Conservation (phyloP, 2,113 vertebrate genomes). For the Aix galericulata region DNA sequence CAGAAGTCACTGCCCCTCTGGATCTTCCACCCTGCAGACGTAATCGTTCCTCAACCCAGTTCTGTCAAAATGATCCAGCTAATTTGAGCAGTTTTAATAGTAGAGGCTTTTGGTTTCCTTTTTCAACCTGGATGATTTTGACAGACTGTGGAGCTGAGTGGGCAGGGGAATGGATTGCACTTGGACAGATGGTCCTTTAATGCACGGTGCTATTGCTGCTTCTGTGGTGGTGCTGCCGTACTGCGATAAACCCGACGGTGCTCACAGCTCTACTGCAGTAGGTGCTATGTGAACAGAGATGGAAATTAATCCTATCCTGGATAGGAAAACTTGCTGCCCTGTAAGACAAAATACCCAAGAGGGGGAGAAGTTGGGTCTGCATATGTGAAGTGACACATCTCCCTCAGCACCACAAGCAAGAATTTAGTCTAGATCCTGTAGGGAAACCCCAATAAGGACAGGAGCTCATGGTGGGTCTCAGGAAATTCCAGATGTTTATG, state of each 20-base stretch:
- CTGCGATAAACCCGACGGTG: background rate
- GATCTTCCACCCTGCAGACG: background rate
- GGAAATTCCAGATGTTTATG: background rate
- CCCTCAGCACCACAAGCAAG: background rate
- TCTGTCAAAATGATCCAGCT: slow-evolving; percentile 42
- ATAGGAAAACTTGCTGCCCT: background rate
- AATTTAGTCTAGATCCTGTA: background rate
- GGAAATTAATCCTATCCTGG: background rate
- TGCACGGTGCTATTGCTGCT: background rate
- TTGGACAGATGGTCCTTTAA: slow-evolving; percentile 55
- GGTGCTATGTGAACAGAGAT: background rate
- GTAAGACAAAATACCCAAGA: background rate
- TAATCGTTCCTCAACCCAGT: slow-evolving; percentile 4
- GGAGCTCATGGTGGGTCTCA: background rate
- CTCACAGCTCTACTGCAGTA: background rate
- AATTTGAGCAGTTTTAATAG: background rate
- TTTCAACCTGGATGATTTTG: slow-evolving; percentile 26
- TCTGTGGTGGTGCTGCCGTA: background rate
- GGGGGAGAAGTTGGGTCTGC: background rate
- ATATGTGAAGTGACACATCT: background rate
- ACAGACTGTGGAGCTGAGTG: slow-evolving; percentile 60
- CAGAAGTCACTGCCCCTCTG: background rate
- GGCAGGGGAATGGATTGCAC: slow-evolving; percentile 30
- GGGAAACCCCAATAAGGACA: rapidly evolving
- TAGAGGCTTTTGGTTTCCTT: background rate